Evolutionary conservation across 2,888 invertebrate genomes (phyloP), one percentile per base, ranked within the genome.

Genomic region (Mythimna ferrago): DNA sequence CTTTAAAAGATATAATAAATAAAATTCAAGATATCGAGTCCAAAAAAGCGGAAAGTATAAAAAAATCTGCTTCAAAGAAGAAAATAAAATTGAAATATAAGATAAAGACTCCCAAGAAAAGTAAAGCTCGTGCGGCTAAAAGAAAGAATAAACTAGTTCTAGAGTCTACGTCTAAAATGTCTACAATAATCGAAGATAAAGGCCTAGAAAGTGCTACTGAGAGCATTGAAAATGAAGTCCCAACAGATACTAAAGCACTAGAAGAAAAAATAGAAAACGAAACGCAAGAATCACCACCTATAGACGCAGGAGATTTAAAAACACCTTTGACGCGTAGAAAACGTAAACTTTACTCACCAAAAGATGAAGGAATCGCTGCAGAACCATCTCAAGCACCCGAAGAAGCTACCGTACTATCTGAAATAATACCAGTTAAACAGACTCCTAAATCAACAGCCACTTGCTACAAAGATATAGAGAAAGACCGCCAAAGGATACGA

Each of bases 341-440:
- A 85, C 92, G 95, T 21, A 95, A 95, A 83, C 87, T 96, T 6
- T 96, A 94, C 71, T 95, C 95, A 1, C 93, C 94, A 0, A 94
- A 94, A 89, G 88, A 92, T 63, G 92, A 89, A 68, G 74, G 87
- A 51, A 71, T 83, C 1, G 76, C 86, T 9, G 71, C 83, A 60
- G 79, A 87, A 32, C 44, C 68, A 6, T 56, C 66, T 5, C 35
- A 66, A 5, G 41, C 32, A 2, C 66, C 73, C 1, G 76, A 82
- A 35, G 84, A 89, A 26, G 84, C 88, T 51, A 74, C 76, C 3
- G 54, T 75, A 26, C 70, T 82, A 10, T 82, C 86, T 0, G 86
- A 90, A 69, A 64, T 82, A 1, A 16, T 38, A 38, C 89, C 89
- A 84, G 73, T 67, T 38, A 76, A 81, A 54, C 84, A 82, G 58